These are phyloP conservation scores for Lipophrys pholis DNA, from an alignment of 2,113 vertebrate species.

Conservation along the genomic window DNA sequence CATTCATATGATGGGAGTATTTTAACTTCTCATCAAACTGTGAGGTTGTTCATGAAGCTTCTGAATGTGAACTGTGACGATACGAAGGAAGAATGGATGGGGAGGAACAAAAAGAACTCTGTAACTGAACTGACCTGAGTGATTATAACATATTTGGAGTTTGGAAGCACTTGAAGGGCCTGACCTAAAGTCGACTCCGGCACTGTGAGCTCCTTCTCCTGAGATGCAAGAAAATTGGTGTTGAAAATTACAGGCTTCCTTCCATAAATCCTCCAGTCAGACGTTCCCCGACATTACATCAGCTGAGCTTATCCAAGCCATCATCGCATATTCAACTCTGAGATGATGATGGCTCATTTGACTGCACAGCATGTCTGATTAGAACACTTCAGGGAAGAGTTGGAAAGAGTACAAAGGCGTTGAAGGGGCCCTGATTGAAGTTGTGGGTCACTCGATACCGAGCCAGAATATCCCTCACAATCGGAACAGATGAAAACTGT, in stretches of 20 bases:
- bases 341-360: conserved; percentile 40
- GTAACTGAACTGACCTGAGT: background rate
- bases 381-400: conserved; percentile 32
- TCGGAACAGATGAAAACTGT: conserved; percentile 14
- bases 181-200: conserved; percentile 10
- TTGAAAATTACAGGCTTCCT: conserved; percentile 24
- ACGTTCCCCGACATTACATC: conserved; percentile 31
- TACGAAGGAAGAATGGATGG: no score
- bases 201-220: conserved; percentile 2
- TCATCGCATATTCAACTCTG: conserved; percentile 50
- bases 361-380: conserved; percentile 44
- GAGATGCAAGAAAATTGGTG: conserved; percentile 26
- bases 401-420: conserved; percentile 44
- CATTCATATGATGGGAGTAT: no score
- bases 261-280: conserved; percentile 34
- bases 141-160: background rate
- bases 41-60: no score
- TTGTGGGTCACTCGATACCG: conserved; percentile 21
- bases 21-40: no score
- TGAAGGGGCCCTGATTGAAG: conserved; percentile 57
- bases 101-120: no score
- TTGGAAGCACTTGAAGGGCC: conserved; percentile 42
- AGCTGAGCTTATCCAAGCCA: conserved; percentile 37
- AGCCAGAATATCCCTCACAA: conserved; percentile 15
- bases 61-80: no score